Conservation (phyloP, 2,888 invertebrate species). For the Thelaira solivaga region DNA sequence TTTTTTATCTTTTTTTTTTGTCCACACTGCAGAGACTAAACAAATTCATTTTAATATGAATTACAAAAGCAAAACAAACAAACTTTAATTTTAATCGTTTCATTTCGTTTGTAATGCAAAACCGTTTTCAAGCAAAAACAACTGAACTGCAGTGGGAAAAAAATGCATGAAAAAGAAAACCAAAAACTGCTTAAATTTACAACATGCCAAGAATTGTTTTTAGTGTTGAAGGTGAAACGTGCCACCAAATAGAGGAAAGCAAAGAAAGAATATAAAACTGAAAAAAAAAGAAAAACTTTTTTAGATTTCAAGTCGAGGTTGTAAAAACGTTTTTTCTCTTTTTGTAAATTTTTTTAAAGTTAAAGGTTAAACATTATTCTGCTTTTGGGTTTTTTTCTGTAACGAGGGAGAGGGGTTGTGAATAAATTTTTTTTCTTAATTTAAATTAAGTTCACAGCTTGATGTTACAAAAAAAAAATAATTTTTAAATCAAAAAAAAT, state of each 20-base stretch:
- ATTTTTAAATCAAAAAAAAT: too few species aligned
- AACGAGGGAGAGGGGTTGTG: too few species aligned
- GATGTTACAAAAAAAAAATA: too few species aligned
- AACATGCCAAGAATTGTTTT: slow-evolving; percentile 42
- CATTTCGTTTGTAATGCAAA: slow-evolving; percentile 29
- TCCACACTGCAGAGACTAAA: neutral
- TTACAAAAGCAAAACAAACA: too few species aligned
- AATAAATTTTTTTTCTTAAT: neutral
- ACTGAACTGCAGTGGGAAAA: neutral
- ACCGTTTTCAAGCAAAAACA: slow-evolving; percentile 11
- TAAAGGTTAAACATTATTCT: slow-evolving; percentile 34
- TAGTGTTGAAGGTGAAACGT: slow-evolving; percentile 48
- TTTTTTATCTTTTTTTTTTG: neutral
- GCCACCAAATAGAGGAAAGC: too few species aligned
- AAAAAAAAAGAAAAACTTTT: slow-evolving; percentile 25
- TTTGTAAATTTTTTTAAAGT: slow-evolving; percentile 3
- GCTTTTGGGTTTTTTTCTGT: neutral
- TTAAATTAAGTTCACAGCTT: neutral
- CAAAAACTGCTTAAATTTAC: slow-evolving; percentile 25
- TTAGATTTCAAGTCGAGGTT: slow-evolving; percentile 32
- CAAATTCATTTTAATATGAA: neutral
- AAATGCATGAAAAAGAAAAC: neutral
- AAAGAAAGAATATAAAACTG: neutral
- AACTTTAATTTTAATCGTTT: slow-evolving; percentile 22
- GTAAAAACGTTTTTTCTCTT: neutral